Base-by-base conservation (phyloP, 2,113 vertebrate genomes). In the Cavia aperea region DNA sequence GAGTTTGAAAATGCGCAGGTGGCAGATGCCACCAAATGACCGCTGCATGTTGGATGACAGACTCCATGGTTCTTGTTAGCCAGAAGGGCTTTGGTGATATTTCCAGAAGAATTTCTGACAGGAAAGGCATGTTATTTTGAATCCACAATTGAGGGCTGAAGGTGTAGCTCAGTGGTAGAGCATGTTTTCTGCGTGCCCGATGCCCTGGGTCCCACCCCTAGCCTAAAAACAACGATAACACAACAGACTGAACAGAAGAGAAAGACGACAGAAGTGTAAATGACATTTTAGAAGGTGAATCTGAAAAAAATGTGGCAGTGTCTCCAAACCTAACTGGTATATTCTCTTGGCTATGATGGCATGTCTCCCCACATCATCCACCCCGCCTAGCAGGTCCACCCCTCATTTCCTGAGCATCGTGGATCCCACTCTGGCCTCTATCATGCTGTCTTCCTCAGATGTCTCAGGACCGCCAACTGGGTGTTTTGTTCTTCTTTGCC, bases 51-150 rank as follows among this genome's bases (percentile, higher is more conserved):
- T 13, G 21, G 43, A 36, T 26, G 21, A 60, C 68, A 39, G 62
- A 26, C 46, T 62, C 78, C 26, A 23, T 23, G 49, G 56, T 19
- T 73, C n/a, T 77, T 58, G 54, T 26, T 56, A 86, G 18, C 43
- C 36, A 29, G 58, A 88, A 85, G 51, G 75, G 75, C 21, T 84
- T 84, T 73, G 33, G 51, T 51, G 46, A 70, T 33, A 36, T 87
- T 83, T 15, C 51, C 39, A 26, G n/a, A 90, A 84, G 51, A 85
- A 56, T 62, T 93, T 87, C n/a, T 36, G 33, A 49, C 81, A 39
- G 63, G 31, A n/a, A 65, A 11, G 39, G 36, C 5, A 1, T 54
- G 15, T 75, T 29, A 39, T 4, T 15, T 13, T 2, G 33, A 89
- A 86, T 90, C 95, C 46, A 81, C 68, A 33, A 24, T 39, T 65